Base-by-base conservation (phyloP, 2,797 vertebrate species). In the Rhinophrynus dorsalis region DNA sequence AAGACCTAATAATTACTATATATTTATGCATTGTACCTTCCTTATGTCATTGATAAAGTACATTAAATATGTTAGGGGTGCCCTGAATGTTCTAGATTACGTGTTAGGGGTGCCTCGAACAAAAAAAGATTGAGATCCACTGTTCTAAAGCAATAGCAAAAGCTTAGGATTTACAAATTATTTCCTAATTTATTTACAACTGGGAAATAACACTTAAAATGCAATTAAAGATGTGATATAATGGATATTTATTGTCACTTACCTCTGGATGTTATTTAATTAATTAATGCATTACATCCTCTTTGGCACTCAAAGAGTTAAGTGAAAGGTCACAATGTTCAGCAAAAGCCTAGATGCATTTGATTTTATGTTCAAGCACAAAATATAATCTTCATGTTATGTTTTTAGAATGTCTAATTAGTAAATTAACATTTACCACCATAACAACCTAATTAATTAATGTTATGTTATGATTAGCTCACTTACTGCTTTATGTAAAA, bases 341-440 rank as follows among this genome's bases (percentile, higher is more conserved):
- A 13, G 42, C 18, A 35, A 58, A 72, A 63, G 38, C 69, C 47
- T 66, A 42, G 35, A 52, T 44, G 50, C 54, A 73, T 66, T 73
- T 35, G 18, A 59, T 52, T 66, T 73, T 52, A 66, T 73, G 55
- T 66, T 52, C 32, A 45, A 65, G 62, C 30, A 56, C 55, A 73
- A 65, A 65, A 59, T 58, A 52, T 73, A 73, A 73, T 59, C 61
- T 65, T 26, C 11, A 18, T 66, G 50, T 66, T 73, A 59, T 58
- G 54, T 59, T 66, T 65, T 59, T 52, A 52, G 61, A 66, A 59
- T 73, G 27, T 54, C 45, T 73, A 73, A 73, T 73, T 73, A 66
- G 54, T 54, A 66, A 73, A 73, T 66, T 73, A 73, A 66, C 69
- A 59, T 73, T 73, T 73, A 66, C 62, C 30, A 54, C 20, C 69